Base-by-base conservation (phyloP, 2,888 invertebrate genomes). In the Dasysyrphus tricinctus region DNA sequence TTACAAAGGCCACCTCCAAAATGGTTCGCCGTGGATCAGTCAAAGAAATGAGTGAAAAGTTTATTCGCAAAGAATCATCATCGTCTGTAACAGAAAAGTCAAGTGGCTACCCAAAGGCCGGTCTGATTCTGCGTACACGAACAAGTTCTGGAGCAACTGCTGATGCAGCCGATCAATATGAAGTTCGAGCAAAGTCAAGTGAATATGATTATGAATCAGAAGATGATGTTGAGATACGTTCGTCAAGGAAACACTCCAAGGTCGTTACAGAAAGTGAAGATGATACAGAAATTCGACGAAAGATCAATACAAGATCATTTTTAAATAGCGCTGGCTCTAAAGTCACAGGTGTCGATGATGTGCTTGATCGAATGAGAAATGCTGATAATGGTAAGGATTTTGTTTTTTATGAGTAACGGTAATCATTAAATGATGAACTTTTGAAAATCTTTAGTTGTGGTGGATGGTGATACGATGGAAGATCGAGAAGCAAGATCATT, bases 11-110 rank as follows among this genome's bases (percentile, higher is more conserved):
- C 11, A 59, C 82, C 0, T 63, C 81, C 1, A 81, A 82, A 63
- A 80, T 94, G 8, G 94, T 94, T 32, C 93, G 96, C n/a, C 94
- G 95, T 89, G 96, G 95, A 88, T 96, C 96, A 0, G 96, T 96
- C 14, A 96, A 96, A 90, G 96, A 96, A 76, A 94, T 96, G 88
- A 96, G 96, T n/a, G 96, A 96, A 90, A 96, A 96, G 91, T 96
- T 95, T 90, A 95, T 96, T 89, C 95, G 96, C 90, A 96, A 95
- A 69, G 92, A 92, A 72, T 91, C 92, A 4, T 88, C 90, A 1
- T 90, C 91, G 6, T 90, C 90, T 3, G 88, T 89, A 7, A 90
- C 91, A 12, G 90, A 91, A 83, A 91, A 90, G 74, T 88, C 88
- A 2, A 89, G 88, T 54, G 88, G 88, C 32, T 96, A 96, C 92